Evolutionary conservation across 2,888 invertebrate species (phyloP).

Genomic region (Apodemia hepburni): DNA sequence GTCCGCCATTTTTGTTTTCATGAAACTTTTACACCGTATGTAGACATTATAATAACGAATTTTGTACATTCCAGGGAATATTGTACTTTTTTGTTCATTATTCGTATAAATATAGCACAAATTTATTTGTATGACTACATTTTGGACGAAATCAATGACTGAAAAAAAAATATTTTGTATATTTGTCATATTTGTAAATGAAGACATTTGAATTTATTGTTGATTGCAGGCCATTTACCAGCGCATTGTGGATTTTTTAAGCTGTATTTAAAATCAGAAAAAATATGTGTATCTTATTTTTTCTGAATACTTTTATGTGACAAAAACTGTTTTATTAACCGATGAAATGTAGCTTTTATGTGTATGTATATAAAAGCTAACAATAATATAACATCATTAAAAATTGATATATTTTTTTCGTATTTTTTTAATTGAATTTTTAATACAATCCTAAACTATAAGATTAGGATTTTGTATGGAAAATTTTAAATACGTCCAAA

Average conservation of each 20-base stretch:
- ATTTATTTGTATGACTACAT: slow-evolving; percentile 23
- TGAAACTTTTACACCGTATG: neutral
- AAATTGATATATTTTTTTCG: too few species aligned
- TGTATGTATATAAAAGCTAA: neutral
- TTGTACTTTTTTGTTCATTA: slow-evolving; percentile 18
- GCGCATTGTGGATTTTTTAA: neutral
- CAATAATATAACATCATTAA: neutral
- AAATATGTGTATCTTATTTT: too few species aligned
- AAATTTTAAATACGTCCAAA: too few species aligned
- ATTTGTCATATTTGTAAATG: slow-evolving; percentile 54
- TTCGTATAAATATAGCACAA: slow-evolving; percentile 28
- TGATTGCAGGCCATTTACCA: slow-evolving; percentile 42
- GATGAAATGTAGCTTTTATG: too few species aligned
- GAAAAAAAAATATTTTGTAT: slow-evolving; percentile 55
- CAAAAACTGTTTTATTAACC: too few species aligned
- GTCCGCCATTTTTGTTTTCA: too few species aligned
- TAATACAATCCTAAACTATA: too few species aligned
- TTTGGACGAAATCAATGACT: slow-evolving; percentile 46
- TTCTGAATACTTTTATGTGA: too few species aligned
- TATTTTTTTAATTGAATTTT: too few species aligned
- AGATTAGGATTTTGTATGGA: too few species aligned
- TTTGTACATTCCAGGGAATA: slow-evolving; percentile 72
- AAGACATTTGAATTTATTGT: slow-evolving; percentile 24
- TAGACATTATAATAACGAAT: slow-evolving; percentile 37
- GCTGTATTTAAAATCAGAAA: neutral